Evolutionary conservation across 2,113 vertebrate genomes (phyloP).

Genomic region (Malurus elegans): DNA sequence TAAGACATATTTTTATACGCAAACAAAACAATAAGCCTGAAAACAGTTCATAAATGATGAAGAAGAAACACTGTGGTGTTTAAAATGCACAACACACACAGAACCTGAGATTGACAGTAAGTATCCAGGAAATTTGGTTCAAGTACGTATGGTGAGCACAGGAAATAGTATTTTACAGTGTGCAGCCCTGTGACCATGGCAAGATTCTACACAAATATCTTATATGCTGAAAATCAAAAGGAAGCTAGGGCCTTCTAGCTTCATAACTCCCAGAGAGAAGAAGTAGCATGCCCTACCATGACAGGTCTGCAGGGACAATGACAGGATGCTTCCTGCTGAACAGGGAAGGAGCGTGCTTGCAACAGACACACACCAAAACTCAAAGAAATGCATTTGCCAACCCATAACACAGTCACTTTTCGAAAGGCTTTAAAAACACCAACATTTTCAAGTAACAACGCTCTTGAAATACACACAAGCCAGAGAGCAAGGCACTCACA

Average conservation of each 20-base stretch:
- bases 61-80: neutral
- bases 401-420: neutral
- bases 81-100: neutral
- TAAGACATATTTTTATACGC: neutral
- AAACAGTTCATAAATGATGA: neutral
- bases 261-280: neutral
- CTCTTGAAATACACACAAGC: neutral
- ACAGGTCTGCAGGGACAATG: neutral
- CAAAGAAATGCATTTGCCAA: neutral
- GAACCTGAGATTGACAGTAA: neutral
- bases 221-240: neutral
- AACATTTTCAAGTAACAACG: neutral
- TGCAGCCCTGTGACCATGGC: neutral
- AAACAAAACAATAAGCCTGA: neutral
- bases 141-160: neutral
- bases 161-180: neutral
- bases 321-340: slow-evolving; percentile 1
- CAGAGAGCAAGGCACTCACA: neutral
- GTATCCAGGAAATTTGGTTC: neutral
- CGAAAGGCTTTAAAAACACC: neutral
- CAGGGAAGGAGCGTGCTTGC: neutral
- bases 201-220: neutral
- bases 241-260: neutral
- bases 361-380: neutral
- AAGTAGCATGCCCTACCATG: neutral